A percentile compares a stretch with the other conserved stretches of the same genome.
phyloP scores from a whole-genome alignment of 2,888 invertebrate genomes.

The Oscheius onirici region DNA sequence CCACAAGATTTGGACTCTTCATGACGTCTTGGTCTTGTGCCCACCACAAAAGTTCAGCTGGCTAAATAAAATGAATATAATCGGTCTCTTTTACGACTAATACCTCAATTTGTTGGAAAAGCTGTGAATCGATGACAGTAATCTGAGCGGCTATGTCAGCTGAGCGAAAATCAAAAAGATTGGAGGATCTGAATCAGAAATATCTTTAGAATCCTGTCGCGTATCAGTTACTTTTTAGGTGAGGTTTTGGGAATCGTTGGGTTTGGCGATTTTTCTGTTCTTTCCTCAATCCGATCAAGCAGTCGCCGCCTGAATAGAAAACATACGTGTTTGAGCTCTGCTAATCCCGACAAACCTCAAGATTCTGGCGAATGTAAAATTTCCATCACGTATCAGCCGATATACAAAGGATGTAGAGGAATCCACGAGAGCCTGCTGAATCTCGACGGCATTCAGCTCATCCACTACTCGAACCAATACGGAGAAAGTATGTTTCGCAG shows the following conservation, averaged over 20 bases:
- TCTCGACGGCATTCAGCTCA: conserved; percentile 78
- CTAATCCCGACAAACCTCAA: conserved; percentile 47
- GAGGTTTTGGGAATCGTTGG: neutral
- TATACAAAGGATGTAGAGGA: conserved; percentile 89
- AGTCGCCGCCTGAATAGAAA: conserved; percentile 23
- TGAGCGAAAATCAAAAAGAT: conserved; percentile 81
- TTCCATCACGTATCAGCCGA: conserved; percentile 89
- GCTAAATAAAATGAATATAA: conserved; percentile 74
- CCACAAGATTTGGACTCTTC: conserved; percentile 91
- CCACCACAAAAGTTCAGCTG: conserved; percentile 95
- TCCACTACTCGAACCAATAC: conserved; percentile 92
- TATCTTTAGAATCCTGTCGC: too few species aligned
- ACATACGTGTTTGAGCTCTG: neutral
- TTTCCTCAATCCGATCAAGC: conserved; percentile 33
- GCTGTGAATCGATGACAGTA: conserved; percentile 92
- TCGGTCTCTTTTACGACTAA: conserved; percentile 1
- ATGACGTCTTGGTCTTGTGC: conserved; percentile 97
- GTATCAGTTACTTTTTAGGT: conserved; percentile 14
- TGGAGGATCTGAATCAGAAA: conserved; percentile 44
- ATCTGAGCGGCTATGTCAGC: conserved; percentile 96
- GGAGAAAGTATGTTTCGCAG: conserved; percentile 87
- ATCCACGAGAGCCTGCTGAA: conserved; percentile 54
- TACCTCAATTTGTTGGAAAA: conserved; percentile 91
- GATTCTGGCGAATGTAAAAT: conserved; percentile 83
- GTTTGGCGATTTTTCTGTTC: conserved; percentile 21